A percentile compares a stretch with the other conserved stretches of the same genome.
phyloP scores from a whole-genome alignment of 2,797 vertebrate genomes.

The Cossypha caffra region DNA sequence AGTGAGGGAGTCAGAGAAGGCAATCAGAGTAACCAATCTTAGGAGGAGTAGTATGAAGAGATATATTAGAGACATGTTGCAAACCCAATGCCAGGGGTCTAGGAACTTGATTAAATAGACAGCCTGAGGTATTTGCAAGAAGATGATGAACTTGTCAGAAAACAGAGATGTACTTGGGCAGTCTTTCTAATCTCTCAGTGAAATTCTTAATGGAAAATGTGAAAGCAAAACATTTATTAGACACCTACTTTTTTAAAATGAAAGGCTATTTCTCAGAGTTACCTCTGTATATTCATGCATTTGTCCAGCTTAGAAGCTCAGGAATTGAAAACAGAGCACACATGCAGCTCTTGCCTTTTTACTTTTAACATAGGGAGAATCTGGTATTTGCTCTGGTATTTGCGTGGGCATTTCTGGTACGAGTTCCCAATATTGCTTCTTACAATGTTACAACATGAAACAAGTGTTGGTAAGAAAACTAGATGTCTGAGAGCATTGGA shows the following conservation, averaged over 20 bases:
- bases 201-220: neutral
- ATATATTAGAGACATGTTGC: neutral
- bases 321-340: neutral
- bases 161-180: neutral
- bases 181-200: neutral
- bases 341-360: neutral
- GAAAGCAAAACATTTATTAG: neutral
- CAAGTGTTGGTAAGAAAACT: neutral
- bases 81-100: neutral
- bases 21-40: neutral
- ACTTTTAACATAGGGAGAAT: neutral
- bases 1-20: neutral
- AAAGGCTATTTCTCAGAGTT: neutral
- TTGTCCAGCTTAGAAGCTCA: neutral
- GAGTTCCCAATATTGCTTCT: neutral
- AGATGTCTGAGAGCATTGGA: neutral
- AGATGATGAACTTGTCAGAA: neutral
- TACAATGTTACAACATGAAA: neutral
- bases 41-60: neutral
- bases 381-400: neutral
- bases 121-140: neutral
- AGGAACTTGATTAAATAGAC: neutral
- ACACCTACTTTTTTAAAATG: neutral
- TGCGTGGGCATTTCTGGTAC: neutral
- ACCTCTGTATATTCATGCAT: fast-evolving